A percentile compares a stretch with the other conserved stretches of the same genome.
phyloP scores from a whole-genome alignment of 1,140 invertebrate species.

The Drosophila takahashii region DNA sequence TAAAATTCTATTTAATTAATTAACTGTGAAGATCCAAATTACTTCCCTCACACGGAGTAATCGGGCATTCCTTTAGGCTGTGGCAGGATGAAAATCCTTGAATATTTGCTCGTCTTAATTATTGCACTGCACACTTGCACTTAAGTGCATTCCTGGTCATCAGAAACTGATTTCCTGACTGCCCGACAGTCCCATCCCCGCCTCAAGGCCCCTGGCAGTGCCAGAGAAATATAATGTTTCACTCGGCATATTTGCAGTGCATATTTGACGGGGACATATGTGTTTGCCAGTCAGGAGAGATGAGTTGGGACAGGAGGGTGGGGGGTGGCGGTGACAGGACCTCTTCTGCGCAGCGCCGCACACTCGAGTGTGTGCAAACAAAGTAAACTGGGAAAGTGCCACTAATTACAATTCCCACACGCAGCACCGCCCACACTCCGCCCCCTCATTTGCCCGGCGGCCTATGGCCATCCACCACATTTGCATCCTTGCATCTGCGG shows the following conservation, averaged over 20 bases:
- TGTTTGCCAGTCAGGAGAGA: neutral
- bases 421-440: conserved; percentile 15
- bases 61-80: neutral
- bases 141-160: conserved; percentile 15
- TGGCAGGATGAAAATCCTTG: neutral
- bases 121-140: conserved; percentile 2
- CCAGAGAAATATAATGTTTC: conserved; percentile 52
- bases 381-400: conserved; percentile 78
- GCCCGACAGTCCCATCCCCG: neutral
- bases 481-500: conserved; percentile 32
- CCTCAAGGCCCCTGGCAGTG: conserved; percentile 7
- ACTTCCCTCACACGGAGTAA: neutral
- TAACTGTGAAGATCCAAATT: neutral
- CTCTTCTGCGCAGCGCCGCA: conserved; percentile 50
- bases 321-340: conserved; percentile 1
- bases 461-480: conserved; percentile 20
- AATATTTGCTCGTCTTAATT: conserved; percentile 5
- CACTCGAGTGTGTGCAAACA: conserved; percentile 76
- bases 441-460: neutral
- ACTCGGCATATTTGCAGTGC: conserved; percentile 68
- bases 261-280: conserved; percentile 41
- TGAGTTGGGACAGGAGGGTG: conserved; percentile 9
- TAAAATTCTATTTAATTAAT: too few species aligned
- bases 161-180: conserved; percentile 28
- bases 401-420: conserved; percentile 79